Base-by-base conservation (phyloP, 2,888 invertebrate genomes). In the Pterostichus niger region DNA sequence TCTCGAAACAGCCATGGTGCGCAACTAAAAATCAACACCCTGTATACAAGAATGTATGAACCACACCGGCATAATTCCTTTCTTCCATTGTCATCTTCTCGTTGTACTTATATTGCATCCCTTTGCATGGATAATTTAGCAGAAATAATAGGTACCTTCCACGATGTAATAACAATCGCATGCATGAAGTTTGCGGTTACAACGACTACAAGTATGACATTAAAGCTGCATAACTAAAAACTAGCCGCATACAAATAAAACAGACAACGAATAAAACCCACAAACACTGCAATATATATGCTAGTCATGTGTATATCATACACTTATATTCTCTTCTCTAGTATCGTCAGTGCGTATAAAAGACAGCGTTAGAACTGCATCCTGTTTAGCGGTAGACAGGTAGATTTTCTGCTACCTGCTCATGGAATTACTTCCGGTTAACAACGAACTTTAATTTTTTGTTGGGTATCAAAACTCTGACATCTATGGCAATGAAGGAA, bases 371-470 rank as follows among this genome's bases (percentile, higher is more conserved):
- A 71, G 40, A n/a, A 73, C 75, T 9, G 49, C 35, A 52, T 52
- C 52, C 52, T 75, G 75, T 75, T 31, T 75, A 11, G 44, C 33
- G 73, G 11, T 33, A 35, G 52, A 6, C 75, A 75, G 75, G 52
- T 75, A 75, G 33, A 75, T 75, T 75, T 75, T 75, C 75, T 75
- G 75, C 75, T 75, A 24, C 52, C 10, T 75, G 75, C 49, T 11
- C 33, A 10, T 6, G 49, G 49, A 75, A 75, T 52, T 75, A 52
- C 75, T 52, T 75, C 75, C 75, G 75, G 75, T 75, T 52, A 31
- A 35, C 49, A 75, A 52, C 49, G 49, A 75, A 52, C 24, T 75
- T 35, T 33, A 24, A 1, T 13, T 56, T 71, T 71, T 71, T 68
- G 13, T 68, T 13, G n/a, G 9, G 24, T 17, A 13, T 56, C 17